Evolutionary conservation across 2,797 vertebrate species (phyloP), one percentile per base, ranked within the genome.

Genomic region (Chanos chanos): DNA sequence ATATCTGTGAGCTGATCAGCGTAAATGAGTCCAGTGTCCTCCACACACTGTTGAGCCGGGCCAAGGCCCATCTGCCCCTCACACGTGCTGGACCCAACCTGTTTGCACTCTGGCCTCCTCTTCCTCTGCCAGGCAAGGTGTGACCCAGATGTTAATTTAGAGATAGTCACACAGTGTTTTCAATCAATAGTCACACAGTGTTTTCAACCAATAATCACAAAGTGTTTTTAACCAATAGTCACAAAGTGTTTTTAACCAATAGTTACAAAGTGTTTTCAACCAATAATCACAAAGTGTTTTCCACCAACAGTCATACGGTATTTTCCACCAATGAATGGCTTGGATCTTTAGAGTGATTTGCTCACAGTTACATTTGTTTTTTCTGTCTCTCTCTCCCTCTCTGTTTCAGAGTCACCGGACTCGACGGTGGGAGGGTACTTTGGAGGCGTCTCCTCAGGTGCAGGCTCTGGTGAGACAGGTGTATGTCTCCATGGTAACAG

Each of bases 21-120:
- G 79, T 96, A 60, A 98, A 94, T 0, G 90, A 92, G 16, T 90
- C 92, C 9, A 92, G 93, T 0, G 68, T 90, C 4, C 47, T 96
- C 36, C 76, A 98, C 81, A 93, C 89, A 0, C 86, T 98, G 21
- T 84, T 64, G 68, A 82, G 83, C 37, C 89, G 96, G 4, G 85
- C 82, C 41, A 77, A 49, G 19, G 86, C 88, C 15, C 86, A 80
- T 74, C 78, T 86, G 51, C 85, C 83, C 2, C 86, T 91, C 49
- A 97, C 94, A 0, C 79, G 78, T 1, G 78, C 89, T 0, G 96
- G 96, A 2, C 89, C 86, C 1, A 78, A 90, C 78, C 77, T 98
- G 56, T 68, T 98, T 21, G 81, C 82, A 68, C 57, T 96, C 33
- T 87, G 85, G 81, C 88, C 93, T 1, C 68, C 66, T 0, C n/a